These are phyloP conservation scores for Lutjanus argentimaculatus DNA, from an alignment of 2,797 vertebrate species.

Conservation along the genomic window DNA sequence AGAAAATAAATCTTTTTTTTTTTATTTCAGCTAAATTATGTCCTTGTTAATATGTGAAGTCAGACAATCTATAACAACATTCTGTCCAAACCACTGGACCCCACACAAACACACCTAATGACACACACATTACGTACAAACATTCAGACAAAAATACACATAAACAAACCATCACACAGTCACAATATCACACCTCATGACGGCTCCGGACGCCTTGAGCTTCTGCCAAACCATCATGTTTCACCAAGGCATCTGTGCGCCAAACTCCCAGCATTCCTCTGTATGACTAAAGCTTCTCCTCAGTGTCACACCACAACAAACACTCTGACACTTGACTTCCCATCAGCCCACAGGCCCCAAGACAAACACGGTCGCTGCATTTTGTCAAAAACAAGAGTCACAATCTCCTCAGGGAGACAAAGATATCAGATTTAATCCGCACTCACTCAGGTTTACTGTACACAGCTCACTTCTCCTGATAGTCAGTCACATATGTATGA, in stretches of 20 bases:
- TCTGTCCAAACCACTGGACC: background rate
- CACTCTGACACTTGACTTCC: conserved; percentile 34
- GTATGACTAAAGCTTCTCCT: conserved; percentile 28
- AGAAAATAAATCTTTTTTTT: background rate
- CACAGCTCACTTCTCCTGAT: background rate
- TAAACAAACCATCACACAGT: conserved; percentile 17
- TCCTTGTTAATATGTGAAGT: background rate
- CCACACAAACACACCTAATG: conserved; percentile 11
- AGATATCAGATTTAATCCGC: background rate
- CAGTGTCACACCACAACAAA: conserved; percentile 46
- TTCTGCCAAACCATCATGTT: conserved; percentile 46
- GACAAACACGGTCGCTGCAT: conserved; percentile 14
- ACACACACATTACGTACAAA: conserved; percentile 18
- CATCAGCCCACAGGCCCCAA: conserved; percentile 18
- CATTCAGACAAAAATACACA: conserved; percentile 24
- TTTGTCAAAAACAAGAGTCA: conserved; percentile 18
- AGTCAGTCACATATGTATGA: background rate
- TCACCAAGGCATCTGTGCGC: conserved; percentile 24
- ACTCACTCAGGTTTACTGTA: background rate
- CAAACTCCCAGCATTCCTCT: conserved; percentile 38
- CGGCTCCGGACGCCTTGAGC: conserved; percentile 1
- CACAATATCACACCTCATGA: conserved; percentile 29
- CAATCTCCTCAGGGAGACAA: conserved; percentile 4
- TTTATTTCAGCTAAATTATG: background rate
- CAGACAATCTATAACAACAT: background rate